phyloP scores from a whole-genome alignment of 2,113 vertebrate species.

The Psittacara wagleri region DNA sequence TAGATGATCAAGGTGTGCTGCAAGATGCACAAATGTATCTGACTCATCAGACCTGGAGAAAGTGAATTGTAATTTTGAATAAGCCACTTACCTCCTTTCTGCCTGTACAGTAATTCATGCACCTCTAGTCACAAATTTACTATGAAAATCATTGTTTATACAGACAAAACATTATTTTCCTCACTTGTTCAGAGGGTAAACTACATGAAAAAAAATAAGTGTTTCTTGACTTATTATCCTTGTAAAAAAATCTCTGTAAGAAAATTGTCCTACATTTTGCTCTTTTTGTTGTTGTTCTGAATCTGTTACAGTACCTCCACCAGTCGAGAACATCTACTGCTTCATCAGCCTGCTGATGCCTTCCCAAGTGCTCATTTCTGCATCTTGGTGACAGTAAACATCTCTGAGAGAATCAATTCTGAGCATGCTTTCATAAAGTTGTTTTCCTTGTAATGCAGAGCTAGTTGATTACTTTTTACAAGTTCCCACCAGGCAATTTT shows the following conservation, averaged over 20 bases:
- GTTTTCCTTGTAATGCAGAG: neutral
- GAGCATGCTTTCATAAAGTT: neutral
- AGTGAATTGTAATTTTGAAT: neutral
- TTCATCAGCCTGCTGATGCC: neutral
- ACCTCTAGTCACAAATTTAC: neutral
- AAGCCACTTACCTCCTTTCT: neutral
- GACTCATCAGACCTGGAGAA: neutral
- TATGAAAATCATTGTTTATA: neutral
- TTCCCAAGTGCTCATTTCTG: neutral
- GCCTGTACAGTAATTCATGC: neutral
- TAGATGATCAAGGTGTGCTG: neutral
- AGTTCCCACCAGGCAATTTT: neutral
- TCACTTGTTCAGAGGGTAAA: neutral
- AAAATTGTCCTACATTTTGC: neutral
- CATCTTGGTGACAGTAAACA: neutral
- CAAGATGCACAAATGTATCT: neutral
- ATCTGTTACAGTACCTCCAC: neutral
- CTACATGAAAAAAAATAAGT: neutral
- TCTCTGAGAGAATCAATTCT: neutral
- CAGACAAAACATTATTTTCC: neutral
- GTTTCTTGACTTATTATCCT: neutral
- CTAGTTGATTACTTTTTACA: neutral
- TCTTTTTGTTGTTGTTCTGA: neutral
- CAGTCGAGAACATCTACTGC: neutral
- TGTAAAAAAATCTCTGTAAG: neutral